Conservation (phyloP, 2,888 invertebrate genomes). For the Folsomia candida region DNA sequence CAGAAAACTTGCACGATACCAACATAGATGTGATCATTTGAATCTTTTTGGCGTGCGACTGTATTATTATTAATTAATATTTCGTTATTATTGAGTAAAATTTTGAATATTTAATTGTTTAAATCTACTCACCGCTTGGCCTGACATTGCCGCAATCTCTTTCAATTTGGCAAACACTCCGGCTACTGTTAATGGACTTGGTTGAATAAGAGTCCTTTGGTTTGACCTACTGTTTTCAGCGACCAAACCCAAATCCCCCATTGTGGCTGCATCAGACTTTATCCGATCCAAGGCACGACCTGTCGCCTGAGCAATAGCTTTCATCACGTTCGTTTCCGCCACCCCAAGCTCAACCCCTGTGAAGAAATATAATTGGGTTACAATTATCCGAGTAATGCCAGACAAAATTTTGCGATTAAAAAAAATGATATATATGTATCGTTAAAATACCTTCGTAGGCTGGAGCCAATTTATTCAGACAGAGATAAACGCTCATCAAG, state of each 20-base stretch:
- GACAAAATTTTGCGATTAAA: too few species aligned
- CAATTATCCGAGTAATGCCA: neutral
- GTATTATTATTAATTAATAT: slow-evolving; percentile 9
- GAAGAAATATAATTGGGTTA: slow-evolving; percentile 2
- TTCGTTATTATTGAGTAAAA: neutral
- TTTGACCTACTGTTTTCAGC: slow-evolving; percentile 80
- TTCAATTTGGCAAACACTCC: slow-evolving; percentile 78
- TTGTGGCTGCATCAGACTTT: slow-evolving; percentile 66
- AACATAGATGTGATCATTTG: slow-evolving; percentile 87
- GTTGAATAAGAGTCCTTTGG: slow-evolving; percentile 84
- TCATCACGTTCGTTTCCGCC: slow-evolving; percentile 90
- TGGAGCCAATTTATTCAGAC: slow-evolving; percentile 93
- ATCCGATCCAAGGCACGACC: slow-evolving; percentile 81
- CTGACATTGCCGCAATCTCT: slow-evolving; percentile 82
- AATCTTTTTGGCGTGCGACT: slow-evolving; percentile 66
- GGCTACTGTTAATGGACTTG: slow-evolving; percentile 71
- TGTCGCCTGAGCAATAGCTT: slow-evolving; percentile 86
- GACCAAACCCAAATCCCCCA: slow-evolving; percentile 87
- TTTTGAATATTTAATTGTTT: too few species aligned
- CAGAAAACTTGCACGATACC: slow-evolving; percentile 82
- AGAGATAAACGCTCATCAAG: slow-evolving; percentile 84
- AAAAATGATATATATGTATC: neutral
- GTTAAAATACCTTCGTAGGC: slow-evolving; percentile 76
- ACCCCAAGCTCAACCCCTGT: slow-evolving; percentile 79
- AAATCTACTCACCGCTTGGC: slow-evolving; percentile 64